phyloP scores from a whole-genome alignment of 2,797 vertebrate genomes.

The Passerculus sandwichensis region DNA sequence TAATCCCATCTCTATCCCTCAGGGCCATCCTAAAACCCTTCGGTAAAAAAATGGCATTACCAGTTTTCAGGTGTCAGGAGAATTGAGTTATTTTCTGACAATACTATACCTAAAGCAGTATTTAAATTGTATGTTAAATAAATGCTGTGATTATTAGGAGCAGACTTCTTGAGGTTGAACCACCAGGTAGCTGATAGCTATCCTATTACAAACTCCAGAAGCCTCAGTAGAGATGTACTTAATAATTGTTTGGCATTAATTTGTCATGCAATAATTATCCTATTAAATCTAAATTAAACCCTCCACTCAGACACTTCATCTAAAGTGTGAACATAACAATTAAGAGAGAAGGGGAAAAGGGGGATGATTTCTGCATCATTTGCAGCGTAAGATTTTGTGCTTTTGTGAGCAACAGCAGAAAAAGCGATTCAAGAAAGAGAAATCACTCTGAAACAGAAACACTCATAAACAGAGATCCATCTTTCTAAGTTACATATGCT shows the following conservation, averaged over 20 bases:
- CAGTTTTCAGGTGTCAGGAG: background rate
- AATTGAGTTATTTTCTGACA: constrained; percentile 17
- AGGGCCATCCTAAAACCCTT: background rate
- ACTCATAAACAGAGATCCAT: background rate
- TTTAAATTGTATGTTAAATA: constrained; percentile 49
- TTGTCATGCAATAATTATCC: constrained; percentile 77
- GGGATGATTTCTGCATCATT: constrained; percentile 51
- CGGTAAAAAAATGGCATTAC: background rate
- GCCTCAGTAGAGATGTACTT: constrained; percentile 61
- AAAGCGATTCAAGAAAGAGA: constrained; percentile 17
- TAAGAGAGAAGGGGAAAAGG: background rate
- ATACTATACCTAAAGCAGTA: background rate
- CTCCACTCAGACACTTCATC: constrained; percentile 68
- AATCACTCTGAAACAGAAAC: background rate
- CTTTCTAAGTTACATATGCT: background rate
- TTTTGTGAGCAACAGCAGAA: constrained; percentile 25
- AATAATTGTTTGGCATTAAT: constrained; percentile 71
- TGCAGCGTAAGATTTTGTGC: constrained; percentile 6
- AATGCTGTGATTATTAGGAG: constrained; percentile 44
- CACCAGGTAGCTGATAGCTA: constrained; percentile 63
- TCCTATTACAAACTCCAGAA: constrained; percentile 65
- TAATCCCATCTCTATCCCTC: background rate
- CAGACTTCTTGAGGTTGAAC: constrained; percentile 40
- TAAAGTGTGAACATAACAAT: constrained; percentile 74
- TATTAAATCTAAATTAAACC: constrained; percentile 80